A percentile compares a stretch with the other conserved stretches of the same genome.
These are phyloP conservation scores for Chromobotia macracanthus DNA, from an alignment of 2,797 vertebrate species.

Conservation along the genomic window DNA sequence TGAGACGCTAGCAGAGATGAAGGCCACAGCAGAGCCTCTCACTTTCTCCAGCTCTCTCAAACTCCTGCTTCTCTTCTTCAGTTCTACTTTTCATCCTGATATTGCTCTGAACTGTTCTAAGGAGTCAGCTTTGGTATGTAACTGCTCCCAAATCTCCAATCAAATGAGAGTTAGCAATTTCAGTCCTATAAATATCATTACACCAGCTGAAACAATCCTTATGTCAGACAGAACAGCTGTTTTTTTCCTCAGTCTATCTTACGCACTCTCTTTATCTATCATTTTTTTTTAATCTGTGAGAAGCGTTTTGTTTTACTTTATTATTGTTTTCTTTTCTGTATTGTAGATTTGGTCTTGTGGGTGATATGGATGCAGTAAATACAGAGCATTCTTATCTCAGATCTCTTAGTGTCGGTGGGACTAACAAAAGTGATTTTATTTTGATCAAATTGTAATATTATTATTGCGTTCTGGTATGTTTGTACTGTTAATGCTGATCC, in stretches of 20 bases:
- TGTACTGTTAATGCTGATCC: background rate
- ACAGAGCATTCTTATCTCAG: constrained; percentile 9
- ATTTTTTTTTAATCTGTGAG: constrained; percentile 22
- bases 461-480: constrained; percentile 11
- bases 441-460: constrained; percentile 1
- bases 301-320: constrained; percentile 7
- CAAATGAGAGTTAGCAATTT: constrained; percentile 4
- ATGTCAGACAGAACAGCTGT: constrained; percentile 29
- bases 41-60: constrained; percentile 35
- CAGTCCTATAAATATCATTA: constrained; percentile 22
- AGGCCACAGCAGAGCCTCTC: constrained; percentile 57
- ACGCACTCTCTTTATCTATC: background rate
- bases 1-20: constrained; percentile 9
- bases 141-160: constrained; percentile 29
- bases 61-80: constrained; percentile 47
- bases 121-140: constrained; percentile 31
- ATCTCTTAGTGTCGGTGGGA: constrained; percentile 23
- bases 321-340: constrained; percentile 3
- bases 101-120: constrained; percentile 37
- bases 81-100: constrained; percentile 52
- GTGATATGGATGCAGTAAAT: background rate
- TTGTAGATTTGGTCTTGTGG: constrained; percentile 30
- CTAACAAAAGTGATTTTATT: constrained; percentile 4
- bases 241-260: background rate
- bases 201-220: constrained; percentile 18